Evolutionary conservation across 2,888 invertebrate species (phyloP).

Genomic region (Drosophila nr. perissopoda): DNA sequence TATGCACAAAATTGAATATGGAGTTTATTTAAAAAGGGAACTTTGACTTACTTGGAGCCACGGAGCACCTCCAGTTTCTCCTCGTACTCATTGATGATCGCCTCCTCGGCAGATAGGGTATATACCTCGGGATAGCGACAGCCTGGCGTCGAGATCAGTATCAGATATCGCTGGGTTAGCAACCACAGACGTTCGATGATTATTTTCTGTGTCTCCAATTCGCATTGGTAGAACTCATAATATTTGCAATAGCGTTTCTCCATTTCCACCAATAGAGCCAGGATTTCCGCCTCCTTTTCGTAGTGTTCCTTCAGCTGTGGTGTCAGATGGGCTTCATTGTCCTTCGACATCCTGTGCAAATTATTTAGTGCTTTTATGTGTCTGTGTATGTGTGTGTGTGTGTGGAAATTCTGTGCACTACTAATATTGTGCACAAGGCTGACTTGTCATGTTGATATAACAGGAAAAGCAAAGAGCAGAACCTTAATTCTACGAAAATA

Average conservation of each 20-base stretch:
- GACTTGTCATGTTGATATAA: background rate
- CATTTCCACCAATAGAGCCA: constrained; percentile 62
- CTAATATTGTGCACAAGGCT: constrained; percentile 6
- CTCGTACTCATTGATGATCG: constrained; percentile 74
- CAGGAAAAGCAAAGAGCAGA: constrained; percentile 1
- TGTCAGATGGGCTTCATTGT: constrained; percentile 61
- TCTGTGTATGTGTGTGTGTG: background rate
- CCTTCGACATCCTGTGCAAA: constrained; percentile 5
- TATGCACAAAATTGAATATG: background rate
- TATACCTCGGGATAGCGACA: constrained; percentile 77
- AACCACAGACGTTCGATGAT: constrained; percentile 76
- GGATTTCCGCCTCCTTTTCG: constrained; percentile 62
- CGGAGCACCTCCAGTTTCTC: constrained; percentile 71
- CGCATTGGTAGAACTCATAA: constrained; percentile 58
- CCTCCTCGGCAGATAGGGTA: constrained; percentile 75
- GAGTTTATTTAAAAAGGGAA: background rate
- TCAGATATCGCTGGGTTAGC: constrained; percentile 78
- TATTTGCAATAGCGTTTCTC: constrained; percentile 64
- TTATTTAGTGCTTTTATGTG: background rate
- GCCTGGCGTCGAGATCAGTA: constrained; percentile 68
- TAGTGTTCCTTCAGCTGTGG: constrained; percentile 56
- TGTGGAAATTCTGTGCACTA: constrained; percentile 4
- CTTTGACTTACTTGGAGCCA: constrained; percentile 65
- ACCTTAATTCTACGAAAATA: background rate
- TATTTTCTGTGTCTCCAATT: constrained; percentile 69